Conservation (phyloP, 2,113 vertebrate genomes). For the Carettochelys insculpta region DNA sequence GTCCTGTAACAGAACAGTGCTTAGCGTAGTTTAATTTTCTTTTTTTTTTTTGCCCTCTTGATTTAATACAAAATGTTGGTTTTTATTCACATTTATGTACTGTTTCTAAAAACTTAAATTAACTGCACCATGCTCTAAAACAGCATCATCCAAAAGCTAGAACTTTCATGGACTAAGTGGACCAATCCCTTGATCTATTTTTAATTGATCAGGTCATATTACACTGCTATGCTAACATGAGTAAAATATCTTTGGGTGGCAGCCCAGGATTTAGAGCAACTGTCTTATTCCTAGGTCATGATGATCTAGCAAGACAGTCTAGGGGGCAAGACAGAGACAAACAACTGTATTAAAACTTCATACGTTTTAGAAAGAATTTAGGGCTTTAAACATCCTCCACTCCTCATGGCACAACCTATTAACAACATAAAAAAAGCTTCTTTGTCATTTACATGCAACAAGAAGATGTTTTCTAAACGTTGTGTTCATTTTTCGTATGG, state of each 20-base stretch:
- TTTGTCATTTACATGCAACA: neutral
- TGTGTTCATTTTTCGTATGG: neutral
- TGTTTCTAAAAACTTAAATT: neutral
- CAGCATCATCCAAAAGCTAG: neutral
- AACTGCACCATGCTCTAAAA: neutral
- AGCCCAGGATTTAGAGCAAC: neutral
- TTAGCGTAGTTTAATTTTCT: neutral
- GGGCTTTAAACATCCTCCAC: neutral
- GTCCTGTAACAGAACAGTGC: neutral
- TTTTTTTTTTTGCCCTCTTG: slow-evolving; percentile 8
- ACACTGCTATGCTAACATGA: neutral
- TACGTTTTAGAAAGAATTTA: neutral
- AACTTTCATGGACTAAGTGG: neutral
- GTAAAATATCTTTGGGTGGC: neutral
- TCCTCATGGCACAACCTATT: neutral
- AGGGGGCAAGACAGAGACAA: neutral
- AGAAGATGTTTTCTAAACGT: neutral
- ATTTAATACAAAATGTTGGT: fast-evolving
- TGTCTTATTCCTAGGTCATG: neutral
- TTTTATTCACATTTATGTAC: neutral
- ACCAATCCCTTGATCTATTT: slow-evolving; percentile 44
- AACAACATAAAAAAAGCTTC: neutral
- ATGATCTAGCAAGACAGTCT: neutral
- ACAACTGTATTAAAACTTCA: neutral
- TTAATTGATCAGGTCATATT: slow-evolving; percentile 30